These are phyloP conservation scores for Escarpia spicata DNA, from an alignment of 2,888 invertebrate genomes.

Conservation along the genomic window DNA sequence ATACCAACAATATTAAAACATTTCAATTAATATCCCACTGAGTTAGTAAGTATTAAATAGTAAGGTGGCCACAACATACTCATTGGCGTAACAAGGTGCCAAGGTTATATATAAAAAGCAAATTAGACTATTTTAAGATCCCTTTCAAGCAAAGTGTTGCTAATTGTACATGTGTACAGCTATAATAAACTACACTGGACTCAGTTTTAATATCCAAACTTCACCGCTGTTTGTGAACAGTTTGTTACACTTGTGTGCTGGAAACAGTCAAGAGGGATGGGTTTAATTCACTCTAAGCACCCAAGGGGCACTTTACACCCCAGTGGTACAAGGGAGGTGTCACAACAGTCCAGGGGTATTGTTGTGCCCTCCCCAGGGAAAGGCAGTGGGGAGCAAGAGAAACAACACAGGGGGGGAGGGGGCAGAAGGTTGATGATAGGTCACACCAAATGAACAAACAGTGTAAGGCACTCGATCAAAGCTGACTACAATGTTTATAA, in stretches of 20 bases:
- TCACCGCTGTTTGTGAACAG: neutral
- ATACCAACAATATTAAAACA: too few species aligned
- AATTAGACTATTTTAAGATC: neutral
- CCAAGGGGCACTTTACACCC: neutral
- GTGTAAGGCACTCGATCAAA: too few species aligned
- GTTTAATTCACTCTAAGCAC: neutral
- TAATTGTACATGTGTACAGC: neutral
- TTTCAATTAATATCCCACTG: too few species aligned
- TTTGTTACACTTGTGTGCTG: neutral
- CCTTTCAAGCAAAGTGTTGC: neutral
- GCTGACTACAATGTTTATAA: too few species aligned
- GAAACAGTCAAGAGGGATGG: neutral
- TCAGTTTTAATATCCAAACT: neutral
- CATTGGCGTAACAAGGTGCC: too few species aligned
- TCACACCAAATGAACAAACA: neutral
- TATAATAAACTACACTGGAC: neutral
- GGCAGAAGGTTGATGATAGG: neutral
- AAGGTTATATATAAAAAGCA: too few species aligned
- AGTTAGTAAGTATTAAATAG: too few species aligned
- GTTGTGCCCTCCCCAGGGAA: neutral
- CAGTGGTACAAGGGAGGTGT: neutral
- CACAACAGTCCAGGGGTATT: neutral
- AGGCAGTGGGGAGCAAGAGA: neutral
- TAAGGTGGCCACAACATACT: too few species aligned
- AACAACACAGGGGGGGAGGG: neutral